Evolutionary conservation across 2,113 vertebrate species (phyloP).

Genomic region (Catharus bicknelli): DNA sequence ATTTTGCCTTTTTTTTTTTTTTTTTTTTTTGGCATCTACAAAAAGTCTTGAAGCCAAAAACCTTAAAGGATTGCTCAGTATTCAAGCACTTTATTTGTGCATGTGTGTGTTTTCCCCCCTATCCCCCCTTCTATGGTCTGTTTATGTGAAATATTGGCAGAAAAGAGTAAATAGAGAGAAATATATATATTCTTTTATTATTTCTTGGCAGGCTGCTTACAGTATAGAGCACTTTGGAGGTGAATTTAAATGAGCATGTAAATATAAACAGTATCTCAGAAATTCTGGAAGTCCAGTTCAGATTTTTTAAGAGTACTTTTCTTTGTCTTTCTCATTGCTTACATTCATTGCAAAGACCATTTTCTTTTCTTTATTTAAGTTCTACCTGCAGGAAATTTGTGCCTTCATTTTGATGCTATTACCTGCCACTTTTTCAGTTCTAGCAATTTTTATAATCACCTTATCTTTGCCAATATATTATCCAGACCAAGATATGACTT

Average conservation of each 20-base stretch:
- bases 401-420: not conserved
- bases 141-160: slow-evolving; percentile 54
- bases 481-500: not conserved
- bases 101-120: not conserved
- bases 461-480: not conserved
- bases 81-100: slow-evolving; percentile 11
- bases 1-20: not conserved
- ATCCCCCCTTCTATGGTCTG: not conserved
- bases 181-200: slow-evolving; percentile 49
- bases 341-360: not conserved
- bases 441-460: slow-evolving; percentile 33
- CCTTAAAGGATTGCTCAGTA: not conserved
- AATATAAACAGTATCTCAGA: slow-evolving; percentile 29
- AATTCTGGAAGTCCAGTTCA: slow-evolving; percentile 27
- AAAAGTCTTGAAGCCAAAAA: slow-evolving; percentile 13
- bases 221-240: slow-evolving; percentile 11
- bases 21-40: not conserved
- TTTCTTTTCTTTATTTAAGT: slow-evolving; percentile 37
- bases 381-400: slow-evolving; percentile 5
- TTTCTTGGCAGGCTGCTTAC: slow-evolving; percentile 60
- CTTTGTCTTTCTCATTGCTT: slow-evolving; percentile 1
- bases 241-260: slow-evolving; percentile 49
- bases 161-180: slow-evolving; percentile 39
- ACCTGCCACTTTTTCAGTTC: slow-evolving; percentile 22
- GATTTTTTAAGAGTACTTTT: slow-evolving; percentile 27